Evolutionary conservation across 2,113 vertebrate species (phyloP).

Genomic region (Colaptes auratus): DNA sequence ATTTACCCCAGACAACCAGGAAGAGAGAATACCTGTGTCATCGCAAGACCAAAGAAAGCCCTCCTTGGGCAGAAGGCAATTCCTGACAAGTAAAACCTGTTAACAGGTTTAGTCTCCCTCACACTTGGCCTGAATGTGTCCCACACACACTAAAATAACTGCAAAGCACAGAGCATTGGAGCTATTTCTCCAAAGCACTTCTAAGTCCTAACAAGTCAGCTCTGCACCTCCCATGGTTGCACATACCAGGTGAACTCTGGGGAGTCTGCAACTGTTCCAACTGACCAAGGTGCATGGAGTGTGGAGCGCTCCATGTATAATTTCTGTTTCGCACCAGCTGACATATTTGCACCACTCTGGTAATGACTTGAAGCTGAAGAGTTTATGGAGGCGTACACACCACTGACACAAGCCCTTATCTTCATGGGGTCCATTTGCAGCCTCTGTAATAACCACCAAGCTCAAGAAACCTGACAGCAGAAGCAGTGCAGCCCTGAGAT

Average conservation of each 20-base stretch:
- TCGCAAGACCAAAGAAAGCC: background rate
- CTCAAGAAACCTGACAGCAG: accelerated
- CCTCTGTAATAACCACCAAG: accelerated
- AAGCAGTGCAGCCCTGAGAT: accelerated
- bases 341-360: background rate
- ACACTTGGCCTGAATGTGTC: background rate
- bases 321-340: background rate
- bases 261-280: background rate
- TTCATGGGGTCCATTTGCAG: accelerated
- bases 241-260: background rate
- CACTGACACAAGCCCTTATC: no score
- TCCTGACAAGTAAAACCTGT: background rate
- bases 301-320: background rate
- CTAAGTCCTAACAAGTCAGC: background rate
- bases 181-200: background rate
- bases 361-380: background rate
- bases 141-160: background rate
- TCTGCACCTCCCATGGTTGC: background rate
- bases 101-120: slow-evolving; percentile 33
- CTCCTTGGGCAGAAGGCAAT: slow-evolving; percentile 26
- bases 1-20: background rate
- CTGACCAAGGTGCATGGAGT: background rate
- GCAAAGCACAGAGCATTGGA: background rate
- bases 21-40: background rate
- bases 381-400: background rate